phyloP scores from a whole-genome alignment of 92 coral and sea anemone species.

The Metridium senile region DNA sequence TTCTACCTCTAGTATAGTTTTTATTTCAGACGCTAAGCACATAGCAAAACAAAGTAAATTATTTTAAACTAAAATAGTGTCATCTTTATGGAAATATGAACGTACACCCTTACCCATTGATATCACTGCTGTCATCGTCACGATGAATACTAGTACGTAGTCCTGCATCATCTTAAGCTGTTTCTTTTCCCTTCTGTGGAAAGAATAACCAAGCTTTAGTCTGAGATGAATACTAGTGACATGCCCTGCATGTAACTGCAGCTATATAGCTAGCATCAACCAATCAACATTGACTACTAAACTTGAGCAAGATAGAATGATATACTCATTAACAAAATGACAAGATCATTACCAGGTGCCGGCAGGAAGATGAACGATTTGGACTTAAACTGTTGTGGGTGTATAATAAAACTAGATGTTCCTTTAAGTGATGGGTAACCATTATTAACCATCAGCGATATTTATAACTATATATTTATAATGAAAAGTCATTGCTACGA shows the following conservation, averaged over 20 bases:
- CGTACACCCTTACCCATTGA: not conserved
- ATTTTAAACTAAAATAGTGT: no score
- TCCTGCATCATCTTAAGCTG: not conserved
- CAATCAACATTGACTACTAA: not conserved
- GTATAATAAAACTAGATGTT: not conserved
- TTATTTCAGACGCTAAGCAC: no score
- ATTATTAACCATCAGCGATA: not conserved
- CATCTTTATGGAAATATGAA: no score
- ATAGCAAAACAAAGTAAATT: no score
- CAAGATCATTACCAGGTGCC: not conserved
- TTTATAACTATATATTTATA: not conserved
- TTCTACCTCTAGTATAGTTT: no score
- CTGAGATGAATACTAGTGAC: no score
- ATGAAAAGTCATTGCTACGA: no score
- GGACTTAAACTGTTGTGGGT: not conserved
- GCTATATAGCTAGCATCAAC: not conserved
- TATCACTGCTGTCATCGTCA: not conserved
- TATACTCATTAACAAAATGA: not conserved
- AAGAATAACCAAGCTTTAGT: not conserved
- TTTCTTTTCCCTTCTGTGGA: not conserved
- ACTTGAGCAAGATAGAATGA: not conserved
- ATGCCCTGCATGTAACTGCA: no score
- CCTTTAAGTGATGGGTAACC: not conserved
- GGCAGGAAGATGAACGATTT: not conserved
- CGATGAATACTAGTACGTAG: not conserved